Conservation (phyloP, 2,888 invertebrate species). For the Nephrotoma guestfalica region DNA sequence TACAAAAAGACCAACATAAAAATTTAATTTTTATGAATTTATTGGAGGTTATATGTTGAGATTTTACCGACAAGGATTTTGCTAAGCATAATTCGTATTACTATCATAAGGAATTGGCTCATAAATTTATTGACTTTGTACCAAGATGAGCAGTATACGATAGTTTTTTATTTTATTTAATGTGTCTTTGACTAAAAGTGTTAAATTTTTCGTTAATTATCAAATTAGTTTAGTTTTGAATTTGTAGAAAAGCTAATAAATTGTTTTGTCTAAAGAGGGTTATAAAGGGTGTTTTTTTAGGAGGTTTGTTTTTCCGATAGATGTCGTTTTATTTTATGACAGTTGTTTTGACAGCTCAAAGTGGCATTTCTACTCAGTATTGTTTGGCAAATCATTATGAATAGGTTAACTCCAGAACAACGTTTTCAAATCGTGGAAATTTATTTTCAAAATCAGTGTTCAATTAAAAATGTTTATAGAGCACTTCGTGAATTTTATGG, state of each 20-base stretch:
- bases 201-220: background rate
- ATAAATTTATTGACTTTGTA: background rate
- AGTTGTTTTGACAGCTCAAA: no score
- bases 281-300: no score
- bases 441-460: no score
- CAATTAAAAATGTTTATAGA: no score
- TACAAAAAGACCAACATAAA: background rate
- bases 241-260: background rate
- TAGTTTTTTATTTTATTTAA: background rate
- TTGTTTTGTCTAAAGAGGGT: background rate
- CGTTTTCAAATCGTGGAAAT: no score
- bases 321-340: no score
- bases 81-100: background rate
- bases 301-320: no score
- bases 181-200: background rate
- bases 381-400: no score
- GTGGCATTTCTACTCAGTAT: no score
- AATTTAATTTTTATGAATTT: background rate
- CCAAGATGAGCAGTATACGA: background rate
- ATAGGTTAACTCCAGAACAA: no score
- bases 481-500: no score
- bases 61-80: background rate
- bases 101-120: background rate
- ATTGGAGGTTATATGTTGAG: background rate
- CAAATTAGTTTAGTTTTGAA: no score